These are phyloP conservation scores for Malacoraja senta DNA, from an alignment of 2,797 vertebrate genomes.

Conservation along the genomic window DNA sequence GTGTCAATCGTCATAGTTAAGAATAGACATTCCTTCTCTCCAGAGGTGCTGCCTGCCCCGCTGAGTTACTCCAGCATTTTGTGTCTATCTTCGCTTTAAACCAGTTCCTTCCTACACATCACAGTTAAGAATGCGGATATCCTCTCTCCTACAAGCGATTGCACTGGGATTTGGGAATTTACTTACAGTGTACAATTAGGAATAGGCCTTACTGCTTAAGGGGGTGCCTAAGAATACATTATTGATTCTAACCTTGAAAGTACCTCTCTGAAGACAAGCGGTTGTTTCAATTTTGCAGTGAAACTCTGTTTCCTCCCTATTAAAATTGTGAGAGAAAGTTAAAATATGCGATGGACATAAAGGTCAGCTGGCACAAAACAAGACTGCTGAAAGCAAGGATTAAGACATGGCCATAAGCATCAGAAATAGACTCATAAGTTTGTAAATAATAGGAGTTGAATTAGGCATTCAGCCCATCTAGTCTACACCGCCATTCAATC, in stretches of 20 bases:
- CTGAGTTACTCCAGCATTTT: no score
- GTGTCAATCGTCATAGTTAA: background rate
- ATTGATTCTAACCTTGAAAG: background rate
- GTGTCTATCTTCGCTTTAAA: no score
- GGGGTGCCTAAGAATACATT: background rate
- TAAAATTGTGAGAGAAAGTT: background rate
- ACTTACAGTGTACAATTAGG: background rate
- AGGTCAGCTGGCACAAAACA: background rate
- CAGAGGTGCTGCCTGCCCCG: no score
- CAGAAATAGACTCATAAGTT: background rate
- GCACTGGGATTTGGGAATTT: background rate
- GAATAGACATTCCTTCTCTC: background rate
- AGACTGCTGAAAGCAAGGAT: background rate
- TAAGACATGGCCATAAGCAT: background rate
- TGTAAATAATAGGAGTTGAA: no score
- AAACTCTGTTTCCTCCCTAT: background rate
- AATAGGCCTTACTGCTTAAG: background rate
- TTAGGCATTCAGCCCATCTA: no score
- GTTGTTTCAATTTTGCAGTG: conserved; percentile 15
- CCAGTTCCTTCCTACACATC: no score
- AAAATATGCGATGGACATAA: conserved; percentile 11
- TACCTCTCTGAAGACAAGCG: background rate
- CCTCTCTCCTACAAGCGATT: background rate
- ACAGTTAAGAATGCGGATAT: background rate
- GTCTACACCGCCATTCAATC: no score